Conservation (phyloP, 1,140 invertebrate species). For the Marisa cornuarietis region DNA sequence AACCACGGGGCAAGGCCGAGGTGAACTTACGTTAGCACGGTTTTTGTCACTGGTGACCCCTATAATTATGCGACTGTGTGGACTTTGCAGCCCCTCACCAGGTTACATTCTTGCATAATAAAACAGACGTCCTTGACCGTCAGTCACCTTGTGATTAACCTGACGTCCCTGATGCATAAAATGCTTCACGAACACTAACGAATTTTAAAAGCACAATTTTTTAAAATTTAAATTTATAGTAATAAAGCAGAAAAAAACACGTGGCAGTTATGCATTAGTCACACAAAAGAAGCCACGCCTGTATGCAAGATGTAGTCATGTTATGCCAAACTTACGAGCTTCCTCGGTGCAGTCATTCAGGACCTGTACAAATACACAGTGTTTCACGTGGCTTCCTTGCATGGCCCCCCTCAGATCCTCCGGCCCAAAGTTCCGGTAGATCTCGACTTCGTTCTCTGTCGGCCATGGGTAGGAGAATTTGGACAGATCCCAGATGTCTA, state of each 20-base stretch:
- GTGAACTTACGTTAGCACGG: no score
- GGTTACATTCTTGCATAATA: no score
- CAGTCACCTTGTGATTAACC: no score
- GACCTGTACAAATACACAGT: slow-evolving; percentile 48
- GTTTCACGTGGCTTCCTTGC: slow-evolving; percentile 32
- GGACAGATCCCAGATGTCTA: slow-evolving; percentile 47
- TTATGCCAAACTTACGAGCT: slow-evolving; percentile 25
- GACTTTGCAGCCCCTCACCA: no score
- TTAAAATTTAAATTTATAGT: not conserved
- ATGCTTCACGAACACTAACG: not conserved
- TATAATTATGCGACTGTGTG: no score
- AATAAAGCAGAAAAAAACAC: not conserved
- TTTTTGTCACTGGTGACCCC: no score
- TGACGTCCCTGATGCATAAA: not conserved
- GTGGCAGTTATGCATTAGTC: not conserved
- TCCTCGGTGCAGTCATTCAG: slow-evolving; percentile 37
- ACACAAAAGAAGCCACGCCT: no score
- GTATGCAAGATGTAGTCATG: no score
- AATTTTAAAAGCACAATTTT: not conserved
- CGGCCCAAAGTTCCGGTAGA: slow-evolving; percentile 33
- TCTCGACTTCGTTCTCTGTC: slow-evolving; percentile 27
- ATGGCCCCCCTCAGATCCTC: slow-evolving; percentile 25
- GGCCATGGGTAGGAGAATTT: slow-evolving; percentile 48
- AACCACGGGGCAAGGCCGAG: no score
- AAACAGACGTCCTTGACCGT: no score